Evolutionary conservation across 2,113 vertebrate genomes (phyloP).

Genomic region (Arothron firmamentum): DNA sequence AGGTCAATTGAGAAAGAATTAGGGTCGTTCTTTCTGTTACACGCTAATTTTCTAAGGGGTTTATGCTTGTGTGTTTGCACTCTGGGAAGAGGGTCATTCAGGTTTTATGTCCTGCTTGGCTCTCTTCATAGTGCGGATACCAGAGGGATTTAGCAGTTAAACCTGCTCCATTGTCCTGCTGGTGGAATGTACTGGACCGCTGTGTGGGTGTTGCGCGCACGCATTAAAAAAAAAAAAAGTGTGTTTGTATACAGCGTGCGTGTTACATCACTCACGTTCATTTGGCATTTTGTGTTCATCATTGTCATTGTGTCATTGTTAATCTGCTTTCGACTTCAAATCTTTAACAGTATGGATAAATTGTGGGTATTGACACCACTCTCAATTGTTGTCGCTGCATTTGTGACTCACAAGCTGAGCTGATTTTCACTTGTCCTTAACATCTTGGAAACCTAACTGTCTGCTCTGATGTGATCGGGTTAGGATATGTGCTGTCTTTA

Average conservation of each 20-base stretch:
- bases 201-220: conserved; percentile 40
- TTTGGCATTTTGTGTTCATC: not conserved
- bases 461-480: not conserved
- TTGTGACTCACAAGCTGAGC: not conserved
- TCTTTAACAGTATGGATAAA: conserved; percentile 27
- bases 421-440: not conserved
- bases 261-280: too few relatives aligned
- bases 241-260: conserved; percentile 19
- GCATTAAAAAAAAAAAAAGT: conserved; percentile 32
- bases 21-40: conserved; percentile 27
- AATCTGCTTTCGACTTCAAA: conserved; percentile 32
- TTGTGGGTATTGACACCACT: not conserved
- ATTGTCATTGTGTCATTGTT: conserved; percentile 4
- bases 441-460: not conserved
- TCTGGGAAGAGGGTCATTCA: conserved; percentile 61
- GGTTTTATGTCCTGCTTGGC: conserved; percentile 54
- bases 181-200: conserved; percentile 69
- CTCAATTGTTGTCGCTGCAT: not conserved
- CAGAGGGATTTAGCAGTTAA: conserved; percentile 68
- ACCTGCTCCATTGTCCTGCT: conserved; percentile 62
- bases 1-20: conserved; percentile 30
- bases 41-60: conserved; percentile 37
- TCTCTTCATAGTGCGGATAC: conserved; percentile 59
- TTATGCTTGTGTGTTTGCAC: conserved; percentile 34
- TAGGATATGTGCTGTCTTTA: conserved; percentile 85